Conservation (phyloP, 2,888 invertebrate genomes). For the Acanthoscelides obtectus region DNA sequence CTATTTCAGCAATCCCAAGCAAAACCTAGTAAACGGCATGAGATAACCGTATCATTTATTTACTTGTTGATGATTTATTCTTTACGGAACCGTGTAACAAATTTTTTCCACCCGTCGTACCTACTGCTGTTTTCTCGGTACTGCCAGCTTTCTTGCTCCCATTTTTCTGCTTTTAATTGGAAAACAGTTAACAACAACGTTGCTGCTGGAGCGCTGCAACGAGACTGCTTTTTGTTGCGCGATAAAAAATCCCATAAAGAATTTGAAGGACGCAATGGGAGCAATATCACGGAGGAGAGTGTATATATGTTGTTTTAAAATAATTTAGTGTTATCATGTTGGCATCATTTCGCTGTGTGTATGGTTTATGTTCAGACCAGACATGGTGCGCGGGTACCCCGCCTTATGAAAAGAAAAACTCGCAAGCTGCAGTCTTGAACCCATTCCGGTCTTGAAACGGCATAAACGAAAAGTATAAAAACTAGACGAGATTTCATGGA, state of each 20-base stretch:
- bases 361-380: slow-evolving; percentile 35
- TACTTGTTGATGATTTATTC: background rate
- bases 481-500: no score
- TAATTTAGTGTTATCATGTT: slow-evolving; percentile 34
- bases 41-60: background rate
- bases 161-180: background rate
- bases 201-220: background rate
- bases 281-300: slow-evolving; percentile 4
- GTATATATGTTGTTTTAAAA: slow-evolving; percentile 21
- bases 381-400: slow-evolving; percentile 32
- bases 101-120: background rate
- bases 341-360: slow-evolving; percentile 37
- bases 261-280: background rate
- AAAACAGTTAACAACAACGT: background rate
- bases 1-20: background rate
- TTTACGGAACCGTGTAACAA: background rate
- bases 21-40: background rate
- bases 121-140: background rate
- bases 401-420: slow-evolving; percentile 40
- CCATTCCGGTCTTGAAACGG: slow-evolving; percentile 41
- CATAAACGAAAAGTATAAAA: no score
- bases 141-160: background rate
- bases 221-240: background rate
- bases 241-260: slow-evolving; percentile 2
- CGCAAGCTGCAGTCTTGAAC: slow-evolving; percentile 36